phyloP scores from a whole-genome alignment of 2,797 vertebrate genomes.

The Catostomus latipinnis region DNA sequence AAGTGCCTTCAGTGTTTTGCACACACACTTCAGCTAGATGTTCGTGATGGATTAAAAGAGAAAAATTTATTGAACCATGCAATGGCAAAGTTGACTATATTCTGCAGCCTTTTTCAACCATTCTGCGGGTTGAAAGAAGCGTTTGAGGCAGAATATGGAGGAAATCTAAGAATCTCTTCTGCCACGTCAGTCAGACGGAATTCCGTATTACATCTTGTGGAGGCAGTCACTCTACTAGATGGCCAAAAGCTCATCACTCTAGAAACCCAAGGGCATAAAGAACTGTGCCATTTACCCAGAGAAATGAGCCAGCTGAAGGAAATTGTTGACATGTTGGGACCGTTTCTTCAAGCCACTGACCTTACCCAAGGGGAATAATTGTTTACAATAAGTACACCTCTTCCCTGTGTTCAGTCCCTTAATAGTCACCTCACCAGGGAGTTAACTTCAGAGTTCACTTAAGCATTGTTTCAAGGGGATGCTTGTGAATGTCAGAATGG shows the following conservation, averaged over 20 bases:
- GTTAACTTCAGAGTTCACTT: too few relatives aligned
- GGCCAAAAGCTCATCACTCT: slow-evolving; percentile 18
- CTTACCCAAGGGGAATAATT: too few relatives aligned
- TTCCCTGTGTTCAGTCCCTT: too few relatives aligned
- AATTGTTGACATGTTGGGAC: slow-evolving; percentile 21
- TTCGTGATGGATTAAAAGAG: slow-evolving; percentile 40
- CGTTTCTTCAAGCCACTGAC: too few relatives aligned
- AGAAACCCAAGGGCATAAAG: slow-evolving; percentile 36
- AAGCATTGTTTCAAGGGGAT: too few relatives aligned
- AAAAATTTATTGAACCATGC: slow-evolving; percentile 26
- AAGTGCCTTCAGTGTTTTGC: slow-evolving; percentile 42
- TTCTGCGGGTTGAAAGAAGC: slow-evolving; percentile 36
- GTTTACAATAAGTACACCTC: too few relatives aligned
- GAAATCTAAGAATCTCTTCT: slow-evolving; percentile 20
- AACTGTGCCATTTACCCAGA: slow-evolving; percentile 38
- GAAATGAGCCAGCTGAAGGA: slow-evolving; percentile 41
- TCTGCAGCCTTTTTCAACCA: slow-evolving; percentile 27
- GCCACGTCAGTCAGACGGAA: slow-evolving; percentile 32
- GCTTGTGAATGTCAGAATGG: too few relatives aligned
- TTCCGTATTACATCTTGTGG: slow-evolving; percentile 24
- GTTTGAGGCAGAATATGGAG: slow-evolving; percentile 37
- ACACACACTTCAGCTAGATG: slow-evolving; percentile 40
- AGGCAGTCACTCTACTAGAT: slow-evolving; percentile 40
- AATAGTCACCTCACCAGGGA: too few relatives aligned
- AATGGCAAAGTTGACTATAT: slow-evolving; percentile 26